A percentile compares a stretch with the other conserved stretches of the same genome.
These are phyloP conservation scores for Vireo griseus DNA, from an alignment of 2,797 vertebrate genomes.

Conservation along the genomic window DNA sequence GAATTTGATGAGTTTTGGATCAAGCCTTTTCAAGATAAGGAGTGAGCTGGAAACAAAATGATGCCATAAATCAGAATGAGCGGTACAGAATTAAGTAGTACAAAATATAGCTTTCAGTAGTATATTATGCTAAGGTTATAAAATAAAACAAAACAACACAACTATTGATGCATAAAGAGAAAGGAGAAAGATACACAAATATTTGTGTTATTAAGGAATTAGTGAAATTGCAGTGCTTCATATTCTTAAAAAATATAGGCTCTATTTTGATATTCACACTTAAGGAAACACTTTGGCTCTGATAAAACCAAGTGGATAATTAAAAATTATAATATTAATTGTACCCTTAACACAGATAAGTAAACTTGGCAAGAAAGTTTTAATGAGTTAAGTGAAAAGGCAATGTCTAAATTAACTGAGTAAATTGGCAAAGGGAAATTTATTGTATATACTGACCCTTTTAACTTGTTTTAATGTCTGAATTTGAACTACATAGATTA, in stretches of 20 bases:
- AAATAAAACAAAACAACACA: constrained; percentile 22
- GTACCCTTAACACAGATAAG: constrained; percentile 57
- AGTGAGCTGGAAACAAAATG: constrained; percentile 64
- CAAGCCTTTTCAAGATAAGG: constrained; percentile 63
- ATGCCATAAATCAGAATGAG: constrained; percentile 62
- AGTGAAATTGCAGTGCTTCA: neutral
- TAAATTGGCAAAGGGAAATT: constrained; percentile 58
- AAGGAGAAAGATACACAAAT: neutral
- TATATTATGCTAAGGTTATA: constrained; percentile 35
- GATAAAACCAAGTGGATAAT: constrained; percentile 61
- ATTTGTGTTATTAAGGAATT: constrained; percentile 42
- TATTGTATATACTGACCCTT: constrained; percentile 54
- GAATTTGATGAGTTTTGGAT: constrained; percentile 67
- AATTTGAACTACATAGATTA: constrained; percentile 46
- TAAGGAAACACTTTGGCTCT: constrained; percentile 53
- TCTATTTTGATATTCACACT: constrained; percentile 49
- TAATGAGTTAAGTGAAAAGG: constrained; percentile 62
- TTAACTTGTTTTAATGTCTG: constrained; percentile 49
- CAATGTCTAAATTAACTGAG: constrained; percentile 47
- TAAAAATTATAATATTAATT: constrained; percentile 66
- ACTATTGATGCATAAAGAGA: neutral
- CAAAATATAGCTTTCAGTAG: constrained; percentile 44
- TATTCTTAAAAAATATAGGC: neutral
- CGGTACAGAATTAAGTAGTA: constrained; percentile 53
- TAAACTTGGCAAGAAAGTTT: constrained; percentile 60